phyloP scores from a whole-genome alignment of 37 sponge, comb jelly and placozoan species.

The Chondrilla cf. caribensis region DNA sequence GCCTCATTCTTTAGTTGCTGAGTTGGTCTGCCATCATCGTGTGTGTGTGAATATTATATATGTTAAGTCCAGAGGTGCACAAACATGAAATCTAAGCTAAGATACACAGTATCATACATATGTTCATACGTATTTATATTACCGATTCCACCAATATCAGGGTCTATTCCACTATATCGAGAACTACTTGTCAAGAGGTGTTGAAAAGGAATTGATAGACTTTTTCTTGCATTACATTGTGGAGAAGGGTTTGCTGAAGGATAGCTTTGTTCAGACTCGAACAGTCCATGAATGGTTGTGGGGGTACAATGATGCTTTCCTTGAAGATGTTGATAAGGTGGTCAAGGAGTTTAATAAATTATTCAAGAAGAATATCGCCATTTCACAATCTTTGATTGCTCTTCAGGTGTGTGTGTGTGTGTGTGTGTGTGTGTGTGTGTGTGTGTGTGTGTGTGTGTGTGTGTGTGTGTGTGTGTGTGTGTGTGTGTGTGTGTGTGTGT shows the following conservation, averaged over 20 bases:
- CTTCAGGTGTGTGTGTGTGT: constrained; percentile 21
- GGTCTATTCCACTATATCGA: not conserved
- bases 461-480: constrained; percentile 14
- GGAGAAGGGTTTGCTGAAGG: not conserved
- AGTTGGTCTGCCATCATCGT: too few relatives aligned
- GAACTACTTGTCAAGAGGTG: not conserved
- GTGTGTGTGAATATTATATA: too few relatives aligned
- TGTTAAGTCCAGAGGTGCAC: too few relatives aligned
- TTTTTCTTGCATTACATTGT: not conserved
- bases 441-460: constrained; percentile 28
- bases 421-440: constrained; percentile 19
- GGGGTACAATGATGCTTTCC: constrained; percentile 67
- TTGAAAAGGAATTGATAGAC: not conserved
- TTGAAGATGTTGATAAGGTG: constrained; percentile 26
- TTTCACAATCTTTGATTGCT: not conserved
- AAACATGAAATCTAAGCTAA: too few relatives aligned
- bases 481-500: constrained; percentile 19
- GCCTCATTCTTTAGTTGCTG: too few relatives aligned
- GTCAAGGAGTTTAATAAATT: not conserved
- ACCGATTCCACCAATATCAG: too few relatives aligned
- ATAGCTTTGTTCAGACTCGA: constrained; percentile 36
- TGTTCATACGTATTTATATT: too few relatives aligned
- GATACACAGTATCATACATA: too few relatives aligned
- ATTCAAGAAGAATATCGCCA: not conserved
- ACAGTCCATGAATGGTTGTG: constrained; percentile 58